Conservation (phyloP, 2,113 vertebrate species). For the Oncorhynchus mykiss region DNA sequence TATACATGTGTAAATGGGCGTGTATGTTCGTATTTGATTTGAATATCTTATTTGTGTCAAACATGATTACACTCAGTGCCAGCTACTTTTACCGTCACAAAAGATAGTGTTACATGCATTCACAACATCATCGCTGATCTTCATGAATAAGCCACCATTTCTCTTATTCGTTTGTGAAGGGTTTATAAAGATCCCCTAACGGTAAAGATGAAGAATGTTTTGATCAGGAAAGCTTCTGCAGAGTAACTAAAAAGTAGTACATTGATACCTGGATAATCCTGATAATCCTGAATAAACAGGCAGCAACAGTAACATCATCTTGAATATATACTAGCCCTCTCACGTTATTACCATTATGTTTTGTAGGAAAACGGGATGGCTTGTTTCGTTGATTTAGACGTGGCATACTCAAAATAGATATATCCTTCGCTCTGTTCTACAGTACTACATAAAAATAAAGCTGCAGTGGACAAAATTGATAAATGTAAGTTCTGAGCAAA, state of each 20-base stretch:
- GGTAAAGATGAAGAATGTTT: not conserved
- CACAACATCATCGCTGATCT: not conserved
- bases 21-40: slow-evolving; percentile 39
- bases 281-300: not conserved
- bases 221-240: not conserved
- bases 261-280: not conserved
- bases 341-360: not conserved
- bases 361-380: not conserved
- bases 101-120: slow-evolving; percentile 13
- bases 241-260: not conserved
- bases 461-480: not conserved
- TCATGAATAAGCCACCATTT: not conserved
- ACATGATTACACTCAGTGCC: slow-evolving; percentile 29
- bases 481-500: not conserved
- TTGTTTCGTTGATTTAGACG: not conserved
- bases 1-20: slow-evolving; percentile 45
- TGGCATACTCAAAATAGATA: not conserved
- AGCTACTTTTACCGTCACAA: slow-evolving; percentile 3
- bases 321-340: not conserved
- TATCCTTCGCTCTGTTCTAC: not conserved
- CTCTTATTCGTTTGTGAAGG: not conserved
- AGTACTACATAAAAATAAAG: not conserved
- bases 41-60: slow-evolving; percentile 31
- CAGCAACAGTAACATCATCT: not conserved
- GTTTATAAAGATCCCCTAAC: not conserved